Conservation (phyloP, 2,888 invertebrate genomes). For the Agrotis segetum region DNA sequence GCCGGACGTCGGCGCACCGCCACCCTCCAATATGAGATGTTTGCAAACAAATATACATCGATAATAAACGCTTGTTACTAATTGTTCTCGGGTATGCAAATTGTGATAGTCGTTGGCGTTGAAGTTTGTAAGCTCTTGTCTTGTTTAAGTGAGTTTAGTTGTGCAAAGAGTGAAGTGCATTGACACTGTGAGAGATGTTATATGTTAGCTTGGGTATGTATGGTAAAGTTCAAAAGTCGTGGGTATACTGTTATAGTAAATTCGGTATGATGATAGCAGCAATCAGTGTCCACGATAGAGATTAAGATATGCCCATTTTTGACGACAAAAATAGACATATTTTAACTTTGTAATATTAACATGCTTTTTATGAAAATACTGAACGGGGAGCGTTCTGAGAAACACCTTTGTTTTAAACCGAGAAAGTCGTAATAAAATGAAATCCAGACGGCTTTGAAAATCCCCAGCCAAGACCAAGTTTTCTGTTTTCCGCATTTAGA, state of each 20-base stretch:
- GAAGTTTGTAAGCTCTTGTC: conserved; percentile 17
- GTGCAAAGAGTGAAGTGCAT: conserved; percentile 14
- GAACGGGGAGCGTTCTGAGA: not conserved
- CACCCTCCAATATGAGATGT: conserved; percentile 76
- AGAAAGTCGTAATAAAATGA: conserved; percentile 5
- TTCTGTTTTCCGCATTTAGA: conserved; percentile 18
- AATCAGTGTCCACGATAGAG: no score
- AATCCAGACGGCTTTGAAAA: conserved; percentile 11
- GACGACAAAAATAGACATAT: no score
- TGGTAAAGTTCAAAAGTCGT: not conserved
- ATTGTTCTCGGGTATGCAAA: conserved; percentile 63
- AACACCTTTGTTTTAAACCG: not conserved
- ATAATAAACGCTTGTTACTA: conserved; percentile 61
- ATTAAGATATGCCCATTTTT: no score
- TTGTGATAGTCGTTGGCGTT: conserved; percentile 36
- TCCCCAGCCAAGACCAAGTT: conserved; percentile 11
- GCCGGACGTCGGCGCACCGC: conserved; percentile 80
- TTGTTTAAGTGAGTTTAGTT: conserved; percentile 18
- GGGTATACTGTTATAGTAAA: no score
- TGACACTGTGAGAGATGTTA: not conserved
- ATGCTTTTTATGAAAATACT: not conserved
- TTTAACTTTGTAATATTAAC: not conserved
- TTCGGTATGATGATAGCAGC: no score
- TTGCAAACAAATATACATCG: conserved; percentile 81
- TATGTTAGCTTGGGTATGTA: not conserved